Base-by-base conservation (phyloP, 2,888 invertebrate genomes). In the Aphodius granarius region DNA sequence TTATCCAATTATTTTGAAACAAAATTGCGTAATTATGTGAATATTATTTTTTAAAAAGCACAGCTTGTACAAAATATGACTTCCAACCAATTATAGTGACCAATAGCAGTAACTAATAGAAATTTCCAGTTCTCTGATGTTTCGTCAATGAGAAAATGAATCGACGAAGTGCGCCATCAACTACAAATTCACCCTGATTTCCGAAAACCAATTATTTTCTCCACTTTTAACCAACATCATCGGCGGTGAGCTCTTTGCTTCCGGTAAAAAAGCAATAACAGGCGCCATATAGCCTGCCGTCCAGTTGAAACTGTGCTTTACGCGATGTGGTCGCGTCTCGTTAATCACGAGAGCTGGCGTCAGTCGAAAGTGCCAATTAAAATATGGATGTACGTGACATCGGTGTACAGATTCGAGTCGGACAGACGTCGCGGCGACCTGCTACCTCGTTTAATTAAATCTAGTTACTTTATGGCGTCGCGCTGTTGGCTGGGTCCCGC, bases 291-390 rank as follows among this genome's bases (percentile, higher is more conserved):
- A 20, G 22, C 68, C 21, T n/a, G 68, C 43, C 6, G 43, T 43
- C 43, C n/a, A n/a, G n/a, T n/a, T n/a, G n/a, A 43, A 43, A 43
- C 43, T 1, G 43, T 43, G 13, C 1, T 9, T 43, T 21, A 20
- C 68, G 68, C 68, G n/a, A 21, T n/a, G 21, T 21, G 21, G 21
- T 20, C 22, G 20, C 21, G 68, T 22, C 68, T 21, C 68, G 68
- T 68, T 68, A 68, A 20, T 68, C 68, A 73, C 66, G 66, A 62
- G 23, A 19, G 72, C 43, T 66, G 19, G 73, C 43, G 22, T 23
- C 43, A 63, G 22, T 63, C 22, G 21, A 75, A 72, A 75, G 72
- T 66, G 63, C 75, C 72, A 75, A 72, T 75, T 72, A 75, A 65
- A 72, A 72, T 72, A 75, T 66, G 65, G 21, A 22, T 71, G 71